Evolutionary conservation across 2,888 invertebrate genomes (phyloP).

Genomic region (Lepidonotus clava): DNA sequence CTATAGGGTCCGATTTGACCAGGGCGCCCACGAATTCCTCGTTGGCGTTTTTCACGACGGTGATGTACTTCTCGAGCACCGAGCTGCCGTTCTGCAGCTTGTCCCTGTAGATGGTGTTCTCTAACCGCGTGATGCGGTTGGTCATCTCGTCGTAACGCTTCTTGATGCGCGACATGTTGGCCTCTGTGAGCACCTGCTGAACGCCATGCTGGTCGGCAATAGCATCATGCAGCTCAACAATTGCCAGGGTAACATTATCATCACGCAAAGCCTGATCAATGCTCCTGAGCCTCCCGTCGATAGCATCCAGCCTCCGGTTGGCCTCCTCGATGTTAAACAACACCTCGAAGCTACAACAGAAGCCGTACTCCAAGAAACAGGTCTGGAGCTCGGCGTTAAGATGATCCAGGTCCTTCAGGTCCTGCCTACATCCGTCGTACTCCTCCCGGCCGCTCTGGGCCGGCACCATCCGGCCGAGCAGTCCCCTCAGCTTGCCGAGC

Average conservation of each 20-base stretch:
- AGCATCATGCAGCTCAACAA: slow-evolving; percentile 55
- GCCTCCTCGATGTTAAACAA: slow-evolving; percentile 60
- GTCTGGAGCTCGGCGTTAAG: slow-evolving; percentile 61
- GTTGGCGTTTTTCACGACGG: slow-evolving; percentile 48
- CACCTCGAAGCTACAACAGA: slow-evolving; percentile 58
- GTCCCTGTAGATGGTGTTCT: slow-evolving; percentile 38
- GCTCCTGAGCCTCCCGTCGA: slow-evolving; percentile 49
- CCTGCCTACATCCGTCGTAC: slow-evolving; percentile 1
- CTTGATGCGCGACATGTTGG: slow-evolving; percentile 52
- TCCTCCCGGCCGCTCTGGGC: slow-evolving; percentile 1
- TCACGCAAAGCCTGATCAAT: slow-evolving; percentile 38
- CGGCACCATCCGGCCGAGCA: slow-evolving; percentile 8
- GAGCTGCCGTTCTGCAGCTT: slow-evolving; percentile 54
- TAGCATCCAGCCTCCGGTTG: slow-evolving; percentile 46
- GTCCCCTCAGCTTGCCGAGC: not conserved
- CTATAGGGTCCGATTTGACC: slow-evolving; percentile 32
- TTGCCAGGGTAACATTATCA: slow-evolving; percentile 32
- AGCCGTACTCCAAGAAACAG: slow-evolving; percentile 61
- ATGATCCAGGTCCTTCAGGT: slow-evolving; percentile 55
- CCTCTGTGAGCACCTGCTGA: slow-evolving; percentile 58
- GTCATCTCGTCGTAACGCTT: slow-evolving; percentile 44
- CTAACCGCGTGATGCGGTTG: not conserved
- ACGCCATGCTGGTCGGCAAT: slow-evolving; percentile 59
- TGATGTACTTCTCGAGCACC: slow-evolving; percentile 57
- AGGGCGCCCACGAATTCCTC: slow-evolving; percentile 46